Conservation (phyloP, 2,888 invertebrate genomes). For the Hydropsyche betteni region DNA sequence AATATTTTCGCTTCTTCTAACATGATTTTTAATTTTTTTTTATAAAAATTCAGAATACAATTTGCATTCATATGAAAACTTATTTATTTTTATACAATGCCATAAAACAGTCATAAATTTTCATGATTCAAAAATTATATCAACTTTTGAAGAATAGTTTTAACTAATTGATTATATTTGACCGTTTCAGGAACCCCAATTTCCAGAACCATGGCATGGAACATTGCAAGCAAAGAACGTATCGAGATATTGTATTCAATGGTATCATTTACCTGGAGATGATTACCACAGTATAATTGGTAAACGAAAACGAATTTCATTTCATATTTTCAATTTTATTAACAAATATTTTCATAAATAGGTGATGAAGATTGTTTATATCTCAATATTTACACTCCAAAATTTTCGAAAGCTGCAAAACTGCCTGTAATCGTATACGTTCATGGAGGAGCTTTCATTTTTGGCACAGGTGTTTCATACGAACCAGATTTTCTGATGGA, state of each 20-base stretch:
- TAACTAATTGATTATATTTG: no score
- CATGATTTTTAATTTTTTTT: no score
- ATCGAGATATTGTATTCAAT: slow-evolving; percentile 71
- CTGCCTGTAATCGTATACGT: slow-evolving; percentile 73
- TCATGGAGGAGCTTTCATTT: slow-evolving; percentile 78
- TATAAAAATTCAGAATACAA: no score
- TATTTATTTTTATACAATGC: no score
- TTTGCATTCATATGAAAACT: no score
- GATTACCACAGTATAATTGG: slow-evolving; percentile 50
- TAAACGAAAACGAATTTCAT: slow-evolving; percentile 9
- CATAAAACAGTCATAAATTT: no score
- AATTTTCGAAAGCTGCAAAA: slow-evolving; percentile 57
- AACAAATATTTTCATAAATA: slow-evolving; percentile 53
- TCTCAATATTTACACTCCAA: slow-evolving; percentile 71
- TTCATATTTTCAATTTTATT: slow-evolving; percentile 23
- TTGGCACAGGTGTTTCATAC: slow-evolving; percentile 66
- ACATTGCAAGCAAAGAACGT: slow-evolving; percentile 73
- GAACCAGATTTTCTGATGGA: slow-evolving; percentile 71
- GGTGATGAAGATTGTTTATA: slow-evolving; percentile 76
- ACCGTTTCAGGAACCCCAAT: slow-evolving; percentile 63
- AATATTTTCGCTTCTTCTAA: no score
- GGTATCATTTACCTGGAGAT: slow-evolving; percentile 60
- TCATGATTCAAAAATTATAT: no score
- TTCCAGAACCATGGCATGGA: slow-evolving; percentile 70
- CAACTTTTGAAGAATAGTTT: no score